Evolutionary conservation across 2,797 vertebrate species (phyloP).

Genomic region (Oophaga sylvatica): DNA sequence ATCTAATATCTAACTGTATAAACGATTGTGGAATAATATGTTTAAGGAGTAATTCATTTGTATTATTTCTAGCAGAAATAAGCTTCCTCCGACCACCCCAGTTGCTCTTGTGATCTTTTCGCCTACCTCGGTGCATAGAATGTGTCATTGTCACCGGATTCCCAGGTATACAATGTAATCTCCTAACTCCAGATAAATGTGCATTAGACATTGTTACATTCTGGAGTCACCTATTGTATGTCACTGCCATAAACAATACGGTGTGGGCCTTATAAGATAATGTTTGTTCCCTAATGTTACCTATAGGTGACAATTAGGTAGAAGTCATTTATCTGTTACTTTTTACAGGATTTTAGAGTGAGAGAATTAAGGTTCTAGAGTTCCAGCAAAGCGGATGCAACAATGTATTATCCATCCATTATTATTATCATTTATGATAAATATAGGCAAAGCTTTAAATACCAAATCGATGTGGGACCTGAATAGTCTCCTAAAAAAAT

Average conservation of each 20-base stretch:
- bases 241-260: slow-evolving; percentile 4
- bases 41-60: background rate
- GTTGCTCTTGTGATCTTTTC: slow-evolving; percentile 3
- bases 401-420: background rate
- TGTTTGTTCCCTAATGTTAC: too few species aligned
- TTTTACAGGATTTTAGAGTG: background rate
- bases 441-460: background rate
- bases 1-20: background rate
- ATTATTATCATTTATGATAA: background rate
- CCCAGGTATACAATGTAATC: slow-evolving; percentile 44
- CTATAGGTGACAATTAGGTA: background rate
- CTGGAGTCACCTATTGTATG: slow-evolving; percentile 40
- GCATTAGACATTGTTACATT: slow-evolving; percentile 40
- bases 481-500: background rate
- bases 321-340: background rate
- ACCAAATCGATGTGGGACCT: background rate
- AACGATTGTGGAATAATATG: background rate
- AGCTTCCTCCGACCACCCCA: background rate
- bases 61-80: background rate
- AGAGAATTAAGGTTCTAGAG: background rate
- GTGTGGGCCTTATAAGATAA: background rate
- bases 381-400: background rate
- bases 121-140: slow-evolving; percentile 20
- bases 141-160: slow-evolving; percentile 39
- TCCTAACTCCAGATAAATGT: slow-evolving; percentile 19